phyloP scores from a whole-genome alignment of 2,113 vertebrate genomes.

The Psammodynastes pulverulentus region DNA sequence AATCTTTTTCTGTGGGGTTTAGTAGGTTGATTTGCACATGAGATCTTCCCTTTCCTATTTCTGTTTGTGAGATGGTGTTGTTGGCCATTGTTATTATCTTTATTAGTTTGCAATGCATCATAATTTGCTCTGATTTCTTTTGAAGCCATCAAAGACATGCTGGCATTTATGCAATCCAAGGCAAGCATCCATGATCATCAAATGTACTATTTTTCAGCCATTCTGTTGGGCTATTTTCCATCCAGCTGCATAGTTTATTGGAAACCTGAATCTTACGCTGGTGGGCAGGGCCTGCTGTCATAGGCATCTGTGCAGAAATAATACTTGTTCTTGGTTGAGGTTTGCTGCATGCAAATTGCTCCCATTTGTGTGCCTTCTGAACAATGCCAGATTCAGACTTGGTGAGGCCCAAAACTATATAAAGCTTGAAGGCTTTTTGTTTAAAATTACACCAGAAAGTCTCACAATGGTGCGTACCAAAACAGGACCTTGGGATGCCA shows the following conservation, averaged over 20 bases:
- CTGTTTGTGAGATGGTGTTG: neutral
- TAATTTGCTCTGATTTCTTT: neutral
- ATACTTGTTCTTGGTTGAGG: neutral
- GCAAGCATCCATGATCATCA: neutral
- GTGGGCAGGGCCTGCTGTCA: neutral
- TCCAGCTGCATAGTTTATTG: neutral
- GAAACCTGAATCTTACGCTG: neutral
- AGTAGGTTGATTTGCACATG: neutral
- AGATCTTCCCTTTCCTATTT: neutral
- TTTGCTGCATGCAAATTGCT: neutral
- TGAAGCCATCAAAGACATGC: neutral
- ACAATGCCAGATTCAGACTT: neutral
- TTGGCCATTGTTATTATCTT: neutral
- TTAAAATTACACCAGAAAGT: neutral
- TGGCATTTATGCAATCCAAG: neutral
- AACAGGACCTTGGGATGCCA: neutral
- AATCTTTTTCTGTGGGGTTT: neutral
- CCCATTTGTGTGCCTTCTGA: neutral
- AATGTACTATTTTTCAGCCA: neutral
- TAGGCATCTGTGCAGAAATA: neutral
- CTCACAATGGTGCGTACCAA: neutral
- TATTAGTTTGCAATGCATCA: neutral
- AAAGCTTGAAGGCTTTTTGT: neutral
- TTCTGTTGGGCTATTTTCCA: neutral
- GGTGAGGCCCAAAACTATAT: neutral